These are phyloP conservation scores for Balaeniceps rex DNA, from an alignment of 2,113 vertebrate species.

Conservation along the genomic window DNA sequence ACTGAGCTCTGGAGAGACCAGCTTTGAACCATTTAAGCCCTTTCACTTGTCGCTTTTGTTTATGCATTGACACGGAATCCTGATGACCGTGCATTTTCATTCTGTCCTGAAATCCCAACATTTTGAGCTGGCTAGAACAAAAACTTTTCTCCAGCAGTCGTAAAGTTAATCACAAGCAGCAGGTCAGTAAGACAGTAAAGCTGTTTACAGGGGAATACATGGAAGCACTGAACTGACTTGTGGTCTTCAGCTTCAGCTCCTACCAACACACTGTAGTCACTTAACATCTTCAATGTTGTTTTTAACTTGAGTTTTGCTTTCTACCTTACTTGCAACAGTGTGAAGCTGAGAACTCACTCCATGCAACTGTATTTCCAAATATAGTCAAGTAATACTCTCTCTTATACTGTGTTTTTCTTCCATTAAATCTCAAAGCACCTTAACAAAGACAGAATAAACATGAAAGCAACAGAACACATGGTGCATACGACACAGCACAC, in stretches of 20 bases:
- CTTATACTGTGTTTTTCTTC: background rate
- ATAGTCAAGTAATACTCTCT: background rate
- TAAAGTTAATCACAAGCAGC: background rate
- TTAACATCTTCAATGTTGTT: background rate
- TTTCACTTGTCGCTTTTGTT: background rate
- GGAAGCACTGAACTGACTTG: background rate
- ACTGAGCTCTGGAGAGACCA: background rate
- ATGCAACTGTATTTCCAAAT: background rate
- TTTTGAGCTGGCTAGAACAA: background rate
- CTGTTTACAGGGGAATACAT: background rate
- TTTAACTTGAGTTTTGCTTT: background rate
- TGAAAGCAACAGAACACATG: background rate
- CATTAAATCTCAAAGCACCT: background rate
- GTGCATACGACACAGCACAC: background rate
- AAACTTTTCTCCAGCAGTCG: background rate
- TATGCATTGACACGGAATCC: background rate
- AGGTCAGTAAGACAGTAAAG: background rate
- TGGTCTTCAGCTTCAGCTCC: background rate
- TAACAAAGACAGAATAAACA: background rate
- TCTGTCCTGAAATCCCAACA: background rate
- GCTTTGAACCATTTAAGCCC: background rate
- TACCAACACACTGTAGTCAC: background rate
- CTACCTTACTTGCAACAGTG: background rate
- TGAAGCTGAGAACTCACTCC: background rate
- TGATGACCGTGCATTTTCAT: background rate